Conservation (phyloP, 2,113 vertebrate genomes). For the Phrynosoma platyrhinos region DNA sequence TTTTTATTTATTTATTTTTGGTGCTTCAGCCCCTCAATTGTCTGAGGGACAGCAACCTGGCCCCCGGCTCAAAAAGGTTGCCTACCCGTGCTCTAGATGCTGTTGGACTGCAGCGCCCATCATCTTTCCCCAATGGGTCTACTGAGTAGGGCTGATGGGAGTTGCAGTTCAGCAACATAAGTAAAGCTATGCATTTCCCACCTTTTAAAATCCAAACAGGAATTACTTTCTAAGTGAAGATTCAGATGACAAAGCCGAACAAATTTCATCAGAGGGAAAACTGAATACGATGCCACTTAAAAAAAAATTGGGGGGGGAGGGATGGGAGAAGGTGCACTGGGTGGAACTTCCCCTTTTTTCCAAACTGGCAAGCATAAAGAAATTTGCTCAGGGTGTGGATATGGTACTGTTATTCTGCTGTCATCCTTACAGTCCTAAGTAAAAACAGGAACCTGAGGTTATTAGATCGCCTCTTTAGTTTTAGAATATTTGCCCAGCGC, state of each 20-base stretch:
- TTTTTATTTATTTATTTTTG: too few species aligned
- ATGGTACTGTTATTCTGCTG: background rate
- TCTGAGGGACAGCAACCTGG: too few species aligned
- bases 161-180: too few species aligned
- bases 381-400: background rate
- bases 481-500: background rate
- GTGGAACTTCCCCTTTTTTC: background rate
- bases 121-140: too few species aligned
- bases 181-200: background rate
- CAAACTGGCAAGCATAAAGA: background rate
- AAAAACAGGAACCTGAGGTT: background rate
- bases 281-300: background rate
- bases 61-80: too few species aligned
- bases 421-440: background rate
- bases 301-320: too few species aligned
- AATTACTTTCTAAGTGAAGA: background rate
- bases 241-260: background rate
- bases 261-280: background rate
- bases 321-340: background rate
- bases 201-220: background rate
- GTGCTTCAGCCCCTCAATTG: too few species aligned
- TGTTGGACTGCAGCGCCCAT: too few species aligned
- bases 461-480: background rate
- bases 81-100: too few species aligned
- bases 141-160: too few species aligned